Base-by-base conservation (phyloP, 2,113 vertebrate species). In the Esox niger region DNA sequence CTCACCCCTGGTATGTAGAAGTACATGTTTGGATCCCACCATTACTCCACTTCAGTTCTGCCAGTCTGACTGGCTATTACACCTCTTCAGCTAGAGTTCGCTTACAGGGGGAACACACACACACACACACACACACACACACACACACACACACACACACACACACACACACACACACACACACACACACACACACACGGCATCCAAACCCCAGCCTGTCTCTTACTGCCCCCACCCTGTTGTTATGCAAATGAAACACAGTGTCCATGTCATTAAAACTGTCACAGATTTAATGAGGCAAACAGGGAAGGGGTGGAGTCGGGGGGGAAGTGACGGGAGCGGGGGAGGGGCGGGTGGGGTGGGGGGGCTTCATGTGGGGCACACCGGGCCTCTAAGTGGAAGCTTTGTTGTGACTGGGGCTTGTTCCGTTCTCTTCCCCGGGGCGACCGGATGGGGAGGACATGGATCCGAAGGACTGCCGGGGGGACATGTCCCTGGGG, bases 231-330 rank as follows among this genome's bases (percentile, higher is more conserved):
- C 70, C 55, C 55, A 56, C 66, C 35, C 63, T 64, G 81, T 87
- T 86, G 82, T 88, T 85, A 80, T 85, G 83, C 82, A 81, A 72
- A 87, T 86, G 64, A 67, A 64, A 73, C 46, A 60, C 59, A 68
- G 31, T 57, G 66, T 64, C 33, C 43, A n/a, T n/a, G n/a, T n/a
- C n/a, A n/a, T n/a, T n/a, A n/a, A n/a, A n/a, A 59, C 74, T 80
- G 80, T 82, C 83, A 86, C 61, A 79, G 72, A 82, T 77, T 81
- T 85, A 83, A 89, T 80, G 76, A 74, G 80, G 74, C 52, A 49
- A 65, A 74, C 75, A 66, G 62, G 66, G 78, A 75, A 29, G n/a
- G 68, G 29, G 69, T 49, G 59, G 58, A 57, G 49, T 38, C 58
- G 35, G 35, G 59, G 33, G n/a, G n/a, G n/a, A n/a, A n/a, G n/a